phyloP scores from a whole-genome alignment of 2,888 invertebrate genomes.

The Mimas tiliae region DNA sequence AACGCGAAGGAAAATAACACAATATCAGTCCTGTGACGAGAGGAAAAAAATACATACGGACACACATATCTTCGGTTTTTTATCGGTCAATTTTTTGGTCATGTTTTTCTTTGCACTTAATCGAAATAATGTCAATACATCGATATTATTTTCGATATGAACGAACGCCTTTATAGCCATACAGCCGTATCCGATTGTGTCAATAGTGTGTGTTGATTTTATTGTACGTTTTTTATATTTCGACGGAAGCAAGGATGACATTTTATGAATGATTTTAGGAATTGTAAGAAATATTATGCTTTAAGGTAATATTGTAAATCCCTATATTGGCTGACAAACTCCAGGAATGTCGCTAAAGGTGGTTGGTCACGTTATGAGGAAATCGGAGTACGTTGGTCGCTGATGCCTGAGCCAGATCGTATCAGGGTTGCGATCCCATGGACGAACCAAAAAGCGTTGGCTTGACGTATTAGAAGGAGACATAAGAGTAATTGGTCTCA shows the following conservation, averaged over 20 bases:
- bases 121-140: constrained; percentile 72
- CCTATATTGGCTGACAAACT: neutral
- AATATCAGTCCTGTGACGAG: constrained; percentile 61
- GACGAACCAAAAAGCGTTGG: too few relatives aligned
- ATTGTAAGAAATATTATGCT: neutral
- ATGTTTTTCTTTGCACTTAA: constrained; percentile 72
- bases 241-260: constrained; percentile 13
- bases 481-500: too few relatives aligned
- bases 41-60: constrained; percentile 52
- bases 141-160: constrained; percentile 50
- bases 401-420: too few relatives aligned
- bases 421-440: too few relatives aligned
- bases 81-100: constrained; percentile 70
- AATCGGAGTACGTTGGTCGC: too few relatives aligned
- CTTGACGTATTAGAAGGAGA: too few relatives aligned
- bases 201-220: constrained; percentile 21
- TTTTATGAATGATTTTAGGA: neutral
- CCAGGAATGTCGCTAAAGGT: too few relatives aligned
- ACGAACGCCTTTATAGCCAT: constrained; percentile 39
- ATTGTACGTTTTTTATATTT: constrained; percentile 11
- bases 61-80: constrained; percentile 56
- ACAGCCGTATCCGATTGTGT: constrained; percentile 33
- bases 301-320: neutral
- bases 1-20: constrained; percentile 72
- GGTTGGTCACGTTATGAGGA: too few relatives aligned